A percentile compares a stretch with the other conserved stretches of the same genome.
Conservation (phyloP, 2,113 vertebrate species). For the Periophthalmodon schlosseri region DNA sequence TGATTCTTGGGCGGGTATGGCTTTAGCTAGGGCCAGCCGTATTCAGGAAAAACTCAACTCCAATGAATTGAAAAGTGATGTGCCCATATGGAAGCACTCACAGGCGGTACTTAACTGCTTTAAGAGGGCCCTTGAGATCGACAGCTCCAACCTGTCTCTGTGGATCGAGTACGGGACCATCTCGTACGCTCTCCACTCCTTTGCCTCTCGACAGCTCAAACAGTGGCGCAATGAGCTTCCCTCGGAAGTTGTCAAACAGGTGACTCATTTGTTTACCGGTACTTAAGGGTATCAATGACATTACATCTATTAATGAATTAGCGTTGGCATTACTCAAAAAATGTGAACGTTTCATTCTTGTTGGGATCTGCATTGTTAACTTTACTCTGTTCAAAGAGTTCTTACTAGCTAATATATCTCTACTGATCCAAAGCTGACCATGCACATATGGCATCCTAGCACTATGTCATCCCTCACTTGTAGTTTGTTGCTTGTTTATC, state of each 20-base stretch:
- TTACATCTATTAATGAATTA: neutral
- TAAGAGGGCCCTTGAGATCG: conserved; percentile 91
- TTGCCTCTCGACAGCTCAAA: conserved; percentile 93
- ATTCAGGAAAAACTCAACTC: conserved; percentile 98
- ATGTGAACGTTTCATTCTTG: neutral
- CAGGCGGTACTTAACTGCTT: conserved; percentile 92
- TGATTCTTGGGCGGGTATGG: conserved; percentile 99
- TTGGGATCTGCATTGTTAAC: neutral
- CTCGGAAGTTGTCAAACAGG: conserved; percentile 88
- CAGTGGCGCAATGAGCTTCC: conserved; percentile 89
- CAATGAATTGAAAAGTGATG: conserved; percentile 95
- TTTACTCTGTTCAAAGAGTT: neutral
- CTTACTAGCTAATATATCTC: neutral
- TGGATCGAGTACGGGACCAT: conserved; percentile 99
- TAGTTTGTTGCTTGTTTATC: neutral
- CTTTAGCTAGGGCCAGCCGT: conserved; percentile 91
- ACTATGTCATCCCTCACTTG: conserved; percentile 10
- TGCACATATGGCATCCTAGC: neutral
- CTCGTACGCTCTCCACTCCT: conserved; percentile 88
- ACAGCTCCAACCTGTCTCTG: conserved; percentile 90
- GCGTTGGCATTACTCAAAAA: neutral
- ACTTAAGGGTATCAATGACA: neutral
- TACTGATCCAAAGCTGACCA: neutral
- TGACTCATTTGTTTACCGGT: conserved; percentile 60
- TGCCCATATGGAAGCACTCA: conserved; percentile 94